phyloP scores from a whole-genome alignment of 2,888 invertebrate species.

The Ischnura elegans region DNA sequence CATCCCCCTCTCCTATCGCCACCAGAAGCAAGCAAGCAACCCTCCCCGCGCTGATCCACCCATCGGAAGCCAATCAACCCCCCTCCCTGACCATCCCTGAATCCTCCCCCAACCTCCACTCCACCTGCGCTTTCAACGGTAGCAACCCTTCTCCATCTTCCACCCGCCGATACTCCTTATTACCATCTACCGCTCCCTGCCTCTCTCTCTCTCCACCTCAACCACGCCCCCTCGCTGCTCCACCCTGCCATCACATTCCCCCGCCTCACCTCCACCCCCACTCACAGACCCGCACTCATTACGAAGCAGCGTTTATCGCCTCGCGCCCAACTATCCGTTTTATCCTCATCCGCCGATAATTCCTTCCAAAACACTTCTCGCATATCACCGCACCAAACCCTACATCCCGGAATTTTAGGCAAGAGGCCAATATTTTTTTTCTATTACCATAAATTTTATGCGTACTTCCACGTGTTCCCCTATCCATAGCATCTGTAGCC shows the following conservation, averaged over 20 bases:
- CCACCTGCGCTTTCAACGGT: conserved; percentile 56
- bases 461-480: too few relatives aligned
- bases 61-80: conserved; percentile 52
- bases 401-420: too few relatives aligned
- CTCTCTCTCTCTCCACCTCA: neutral
- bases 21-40: too few relatives aligned
- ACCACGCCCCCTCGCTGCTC: neutral
- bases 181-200: neutral
- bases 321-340: too few relatives aligned
- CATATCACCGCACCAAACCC: too few relatives aligned
- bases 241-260: neutral
- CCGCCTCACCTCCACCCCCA: neutral
- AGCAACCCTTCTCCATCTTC: conserved; percentile 34
- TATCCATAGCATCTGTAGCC: too few relatives aligned
- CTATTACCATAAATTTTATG: too few relatives aligned
- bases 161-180: neutral
- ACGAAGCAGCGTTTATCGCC: neutral
- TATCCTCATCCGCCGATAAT: too few relatives aligned
- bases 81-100: neutral
- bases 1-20: neutral
- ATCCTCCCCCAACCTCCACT: neutral
- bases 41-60: neutral
- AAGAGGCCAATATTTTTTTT: too few relatives aligned
- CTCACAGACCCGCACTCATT: neutral
- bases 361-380: too few relatives aligned